Evolutionary conservation across 2,888 invertebrate genomes (phyloP).

Genomic region (Drosophila prostipennis): DNA sequence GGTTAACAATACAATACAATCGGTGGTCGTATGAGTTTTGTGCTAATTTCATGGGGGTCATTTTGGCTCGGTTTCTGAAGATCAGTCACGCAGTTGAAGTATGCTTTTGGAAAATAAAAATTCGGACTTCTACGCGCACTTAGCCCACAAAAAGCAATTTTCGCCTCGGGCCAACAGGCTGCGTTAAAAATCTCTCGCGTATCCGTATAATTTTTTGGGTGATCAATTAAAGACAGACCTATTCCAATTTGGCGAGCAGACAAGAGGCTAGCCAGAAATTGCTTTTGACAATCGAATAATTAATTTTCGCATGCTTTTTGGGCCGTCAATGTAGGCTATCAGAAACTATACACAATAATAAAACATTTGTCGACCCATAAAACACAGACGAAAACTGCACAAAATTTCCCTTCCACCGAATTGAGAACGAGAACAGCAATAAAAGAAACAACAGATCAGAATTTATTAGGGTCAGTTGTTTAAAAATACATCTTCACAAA

Average conservation of each 20-base stretch:
- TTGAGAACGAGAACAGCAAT: constrained; percentile 21
- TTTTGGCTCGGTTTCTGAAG: constrained; percentile 8
- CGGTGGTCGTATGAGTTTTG: not conserved
- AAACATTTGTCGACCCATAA: constrained; percentile 20
- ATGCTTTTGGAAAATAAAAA: constrained; percentile 54
- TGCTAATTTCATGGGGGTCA: constrained; percentile 37
- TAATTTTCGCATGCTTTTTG: constrained; percentile 26
- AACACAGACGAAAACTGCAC: constrained; percentile 23
- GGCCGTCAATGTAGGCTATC: constrained; percentile 16
- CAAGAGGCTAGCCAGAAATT: constrained; percentile 16
- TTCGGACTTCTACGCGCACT: constrained; percentile 30
- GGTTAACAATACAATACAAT: constrained; percentile 17
- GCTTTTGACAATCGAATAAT: constrained; percentile 39
- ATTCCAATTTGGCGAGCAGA: constrained; percentile 26
- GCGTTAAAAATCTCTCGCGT: constrained; percentile 19
- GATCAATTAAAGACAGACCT: constrained; percentile 34
- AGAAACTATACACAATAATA: constrained; percentile 20
- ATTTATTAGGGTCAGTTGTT: constrained; percentile 34
- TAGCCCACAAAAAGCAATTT: constrained; percentile 30
- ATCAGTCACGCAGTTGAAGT: constrained; percentile 49
- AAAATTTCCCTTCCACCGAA: constrained; percentile 13
- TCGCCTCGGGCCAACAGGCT: constrained; percentile 15
- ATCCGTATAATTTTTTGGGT: constrained; percentile 30
- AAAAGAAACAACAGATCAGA: constrained; percentile 19
- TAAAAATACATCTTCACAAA: constrained; percentile 30